Evolutionary conservation across 2,888 invertebrate species (phyloP).

Genomic region (Oscheius sp.): DNA sequence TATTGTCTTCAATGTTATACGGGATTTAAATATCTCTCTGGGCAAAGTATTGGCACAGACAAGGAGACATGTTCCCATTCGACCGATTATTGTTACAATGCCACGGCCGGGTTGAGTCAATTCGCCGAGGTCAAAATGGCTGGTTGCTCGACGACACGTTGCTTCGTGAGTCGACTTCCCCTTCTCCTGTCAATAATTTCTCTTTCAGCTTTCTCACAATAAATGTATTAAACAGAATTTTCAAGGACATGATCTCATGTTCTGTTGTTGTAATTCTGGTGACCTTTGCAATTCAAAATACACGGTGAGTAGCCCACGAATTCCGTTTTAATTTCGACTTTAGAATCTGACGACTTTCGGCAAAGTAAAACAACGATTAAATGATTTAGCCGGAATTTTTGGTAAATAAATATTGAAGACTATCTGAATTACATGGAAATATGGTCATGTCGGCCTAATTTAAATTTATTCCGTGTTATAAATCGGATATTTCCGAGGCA

Average conservation of each 20-base stretch:
- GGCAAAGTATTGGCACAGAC: slow-evolving; percentile 51
- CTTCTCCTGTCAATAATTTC: slow-evolving; percentile 33
- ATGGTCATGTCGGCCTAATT: no score
- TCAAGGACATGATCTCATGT: slow-evolving; percentile 44
- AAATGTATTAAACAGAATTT: slow-evolving; percentile 48
- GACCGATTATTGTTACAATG: slow-evolving; percentile 53
- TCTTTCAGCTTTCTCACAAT: slow-evolving; percentile 38
- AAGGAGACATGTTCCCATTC: slow-evolving; percentile 46
- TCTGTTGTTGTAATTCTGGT: slow-evolving; percentile 58
- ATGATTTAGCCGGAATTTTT: slow-evolving; percentile 46
- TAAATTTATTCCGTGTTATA: no score
- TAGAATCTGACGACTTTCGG: slow-evolving; percentile 51
- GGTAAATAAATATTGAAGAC: slow-evolving; percentile 16
- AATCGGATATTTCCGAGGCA: no score
- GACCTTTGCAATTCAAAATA: slow-evolving; percentile 56
- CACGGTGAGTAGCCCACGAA: slow-evolving; percentile 38
- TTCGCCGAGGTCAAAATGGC: slow-evolving; percentile 49
- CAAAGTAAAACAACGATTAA: slow-evolving; percentile 46
- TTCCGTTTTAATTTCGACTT: background rate
- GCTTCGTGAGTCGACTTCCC: slow-evolving; percentile 42
- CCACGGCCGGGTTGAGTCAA: slow-evolving; percentile 48
- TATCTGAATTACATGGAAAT: no score
- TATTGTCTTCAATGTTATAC: slow-evolving; percentile 50
- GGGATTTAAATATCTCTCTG: slow-evolving; percentile 50
- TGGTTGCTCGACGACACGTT: slow-evolving; percentile 50